These are phyloP conservation scores for Seriola dumerili DNA, from an alignment of 2,113 vertebrate genomes.

Conservation along the genomic window DNA sequence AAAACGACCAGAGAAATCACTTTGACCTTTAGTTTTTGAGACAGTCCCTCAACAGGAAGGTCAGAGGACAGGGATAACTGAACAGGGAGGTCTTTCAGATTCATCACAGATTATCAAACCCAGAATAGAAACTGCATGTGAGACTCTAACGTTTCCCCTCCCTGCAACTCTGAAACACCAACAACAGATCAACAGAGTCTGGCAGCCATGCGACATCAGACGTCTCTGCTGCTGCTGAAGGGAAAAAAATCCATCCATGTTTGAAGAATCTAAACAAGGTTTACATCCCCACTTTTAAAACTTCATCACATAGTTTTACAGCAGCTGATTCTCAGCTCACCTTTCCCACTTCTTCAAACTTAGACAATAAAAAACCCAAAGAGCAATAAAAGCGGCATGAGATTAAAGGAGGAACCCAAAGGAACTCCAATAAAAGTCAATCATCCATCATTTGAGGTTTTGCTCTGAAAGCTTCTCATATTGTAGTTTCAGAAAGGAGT, in stretches of 20 bases:
- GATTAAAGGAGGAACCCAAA: slow-evolving; percentile 32
- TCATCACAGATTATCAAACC: background rate
- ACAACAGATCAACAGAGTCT: background rate
- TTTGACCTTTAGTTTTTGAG: background rate
- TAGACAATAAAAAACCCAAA: background rate
- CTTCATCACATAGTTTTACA: slow-evolving; percentile 26
- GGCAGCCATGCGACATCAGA: background rate
- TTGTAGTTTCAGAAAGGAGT: background rate
- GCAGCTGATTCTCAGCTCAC: background rate
- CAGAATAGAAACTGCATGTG: background rate
- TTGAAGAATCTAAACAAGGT: slow-evolving; percentile 30
- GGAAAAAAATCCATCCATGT: background rate
- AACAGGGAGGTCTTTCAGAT: background rate
- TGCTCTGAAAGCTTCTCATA: slow-evolving; percentile 13
- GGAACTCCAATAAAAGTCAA: slow-evolving; percentile 21
- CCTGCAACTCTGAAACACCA: background rate
- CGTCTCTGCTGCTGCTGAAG: background rate
- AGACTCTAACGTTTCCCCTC: background rate
- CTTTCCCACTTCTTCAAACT: background rate
- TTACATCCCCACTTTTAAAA: slow-evolving; percentile 11
- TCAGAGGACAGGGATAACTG: background rate
- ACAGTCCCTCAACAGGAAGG: background rate
- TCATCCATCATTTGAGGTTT: slow-evolving; percentile 16
- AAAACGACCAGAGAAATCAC: background rate
- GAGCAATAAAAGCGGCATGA: slow-evolving; percentile 8